Evolutionary conservation across 2,113 vertebrate species (phyloP), one percentile per base, ranked within the genome.

Genomic region (Vicugna pacos): DNA sequence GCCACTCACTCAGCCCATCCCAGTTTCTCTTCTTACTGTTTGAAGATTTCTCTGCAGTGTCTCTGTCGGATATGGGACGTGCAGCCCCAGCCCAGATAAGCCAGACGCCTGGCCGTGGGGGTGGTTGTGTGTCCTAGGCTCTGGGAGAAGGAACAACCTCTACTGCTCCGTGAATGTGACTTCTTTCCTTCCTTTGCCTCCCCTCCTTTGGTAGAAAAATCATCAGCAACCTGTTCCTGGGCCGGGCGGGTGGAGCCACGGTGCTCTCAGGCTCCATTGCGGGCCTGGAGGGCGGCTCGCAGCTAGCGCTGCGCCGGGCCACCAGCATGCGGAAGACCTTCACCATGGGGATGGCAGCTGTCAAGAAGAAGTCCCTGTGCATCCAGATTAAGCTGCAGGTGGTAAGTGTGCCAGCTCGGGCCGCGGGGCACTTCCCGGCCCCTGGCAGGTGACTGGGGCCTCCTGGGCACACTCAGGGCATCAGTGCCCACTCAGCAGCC

Each of bases 301-400:
- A 99, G 98, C 98, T 99, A 16, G 99, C 99, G 19, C 98, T 99
- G 95, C 99, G 99, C 82, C 98, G 99, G 20, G 99, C 99, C 96
- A 99, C 99, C 93, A 99, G 99, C 98, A 99, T 99, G 99, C 99
- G 99, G 94, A 99, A 99, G 98, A 99, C 99, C 95, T 99, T 99
- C 98, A 99, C 99, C 97, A 99, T 99, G 0, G 99, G 99, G 0
- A 98, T 99, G 98, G 99, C 99, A 0, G 99, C 99, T 0, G 99
- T 99, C 96, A 99, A 99, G 98, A 99, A 99, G 99, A 99, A 99
- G 97, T 99, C 99, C 2, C 98, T 99, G 75, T 99, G 99, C 93
- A 99, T 99, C 96, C 99, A 99, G 98, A 99, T 99, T 98, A 99
- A 99, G 97, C 99, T 99, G 67, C 99, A 99, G 98, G 99, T 99